Conservation (phyloP, 2,888 invertebrate genomes). For the Drosophila hamatofila region DNA sequence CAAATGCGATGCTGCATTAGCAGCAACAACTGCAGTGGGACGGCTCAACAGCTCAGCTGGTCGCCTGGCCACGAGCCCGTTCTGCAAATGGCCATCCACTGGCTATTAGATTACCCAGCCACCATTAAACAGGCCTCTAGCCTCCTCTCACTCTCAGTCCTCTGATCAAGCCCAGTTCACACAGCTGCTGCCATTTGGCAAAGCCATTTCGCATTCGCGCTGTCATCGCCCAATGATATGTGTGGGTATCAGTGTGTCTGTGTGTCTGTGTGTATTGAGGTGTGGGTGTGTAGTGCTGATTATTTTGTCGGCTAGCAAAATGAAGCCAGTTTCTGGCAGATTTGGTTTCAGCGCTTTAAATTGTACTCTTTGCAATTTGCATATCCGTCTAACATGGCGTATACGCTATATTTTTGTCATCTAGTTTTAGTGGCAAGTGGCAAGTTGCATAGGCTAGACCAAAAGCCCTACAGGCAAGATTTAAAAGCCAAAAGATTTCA, state of each 20-base stretch:
- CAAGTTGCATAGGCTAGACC: not conserved
- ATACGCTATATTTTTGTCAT: constrained; percentile 1
- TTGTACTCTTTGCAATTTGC: constrained; percentile 12
- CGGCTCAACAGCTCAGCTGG: constrained; percentile 6
- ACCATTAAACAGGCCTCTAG: constrained; percentile 64
- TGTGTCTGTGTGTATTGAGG: constrained; percentile 17
- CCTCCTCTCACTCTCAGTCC: not conserved
- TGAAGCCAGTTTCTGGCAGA: constrained; percentile 59
- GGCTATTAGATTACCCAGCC: constrained; percentile 70
- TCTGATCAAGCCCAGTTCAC: constrained; percentile 34
- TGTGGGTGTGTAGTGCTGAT: constrained; percentile 43
- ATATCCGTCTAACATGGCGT: constrained; percentile 13
- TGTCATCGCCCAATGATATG: constrained; percentile 47
- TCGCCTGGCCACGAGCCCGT: constrained; percentile 1
- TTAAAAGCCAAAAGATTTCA: constrained; percentile 15
- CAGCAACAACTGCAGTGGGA: constrained; percentile 21
- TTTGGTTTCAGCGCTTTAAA: constrained; percentile 26
- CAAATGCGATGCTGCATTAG: constrained; percentile 62
- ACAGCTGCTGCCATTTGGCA: constrained; percentile 35
- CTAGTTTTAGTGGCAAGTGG: not conserved
- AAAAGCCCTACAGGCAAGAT: constrained; percentile 11
- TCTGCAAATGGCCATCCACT: constrained; percentile 39
- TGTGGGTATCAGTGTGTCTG: constrained; percentile 9
- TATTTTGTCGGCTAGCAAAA: constrained; percentile 62
- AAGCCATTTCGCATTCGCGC: constrained; percentile 52